These are phyloP conservation scores for Pyrrhia umbra DNA, from an alignment of 2,888 invertebrate genomes.

Conservation along the genomic window DNA sequence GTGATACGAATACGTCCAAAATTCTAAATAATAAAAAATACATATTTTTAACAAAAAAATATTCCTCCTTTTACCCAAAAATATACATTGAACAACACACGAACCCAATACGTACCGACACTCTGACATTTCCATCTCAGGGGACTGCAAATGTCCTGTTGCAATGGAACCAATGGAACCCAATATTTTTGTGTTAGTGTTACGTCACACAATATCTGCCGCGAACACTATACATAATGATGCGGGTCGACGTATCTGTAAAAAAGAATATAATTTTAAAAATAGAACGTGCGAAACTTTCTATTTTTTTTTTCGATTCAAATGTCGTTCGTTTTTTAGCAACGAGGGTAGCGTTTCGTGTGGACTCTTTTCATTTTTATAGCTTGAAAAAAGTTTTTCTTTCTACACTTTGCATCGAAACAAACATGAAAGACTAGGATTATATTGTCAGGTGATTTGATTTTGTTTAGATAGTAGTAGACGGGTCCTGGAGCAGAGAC, in stretches of 20 bases:
- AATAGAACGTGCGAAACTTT: constrained; percentile 5
- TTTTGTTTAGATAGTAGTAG: no score
- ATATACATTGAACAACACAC: constrained; percentile 8
- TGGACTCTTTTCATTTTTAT: no score
- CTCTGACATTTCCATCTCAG: constrained; percentile 16
- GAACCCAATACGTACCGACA: constrained; percentile 6
- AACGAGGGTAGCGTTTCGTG: no score
- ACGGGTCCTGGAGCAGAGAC: no score
- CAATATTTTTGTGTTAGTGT: constrained; percentile 45
- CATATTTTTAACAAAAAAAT: not conserved
- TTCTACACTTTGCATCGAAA: no score
- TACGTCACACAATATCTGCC: constrained; percentile 15
- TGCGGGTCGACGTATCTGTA: constrained; percentile 23
- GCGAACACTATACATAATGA: constrained; percentile 29
- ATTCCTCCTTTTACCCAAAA: not conserved
- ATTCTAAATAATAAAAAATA: not conserved
- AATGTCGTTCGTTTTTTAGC: not conserved
- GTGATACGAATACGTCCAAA: not conserved
- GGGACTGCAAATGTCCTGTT: constrained; percentile 35
- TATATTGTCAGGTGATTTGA: no score
- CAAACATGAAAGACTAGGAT: no score
- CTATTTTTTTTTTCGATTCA: not conserved
- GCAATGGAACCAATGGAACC: constrained; percentile 41
- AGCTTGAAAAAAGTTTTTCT: no score
- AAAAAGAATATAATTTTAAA: constrained; percentile 12